Evolutionary conservation across 2,797 vertebrate genomes (phyloP).

Genomic region (Pelobates cultripes): DNA sequence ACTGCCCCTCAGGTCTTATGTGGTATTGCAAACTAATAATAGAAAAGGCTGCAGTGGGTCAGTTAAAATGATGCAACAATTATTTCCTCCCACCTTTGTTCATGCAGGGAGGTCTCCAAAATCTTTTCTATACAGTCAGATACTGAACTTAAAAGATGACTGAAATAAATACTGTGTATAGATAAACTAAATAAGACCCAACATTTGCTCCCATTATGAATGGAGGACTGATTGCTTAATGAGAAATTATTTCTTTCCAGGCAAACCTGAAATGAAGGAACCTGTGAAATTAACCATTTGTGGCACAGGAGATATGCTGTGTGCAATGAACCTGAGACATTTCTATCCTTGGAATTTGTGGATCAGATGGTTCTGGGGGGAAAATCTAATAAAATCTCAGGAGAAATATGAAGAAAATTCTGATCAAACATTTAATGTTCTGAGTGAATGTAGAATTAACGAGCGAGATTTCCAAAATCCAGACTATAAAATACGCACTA

Average conservation of each 20-base stretch:
- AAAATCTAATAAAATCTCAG: neutral
- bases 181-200: too few species aligned
- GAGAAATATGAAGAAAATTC: neutral
- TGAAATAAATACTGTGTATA: too few species aligned
- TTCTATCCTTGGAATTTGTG: slow-evolving; percentile 20
- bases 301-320: slow-evolving; percentile 7
- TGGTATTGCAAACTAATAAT: neutral
- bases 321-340: neutral
- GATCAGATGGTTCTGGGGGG: neutral
- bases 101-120: too few species aligned
- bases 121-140: too few species aligned
- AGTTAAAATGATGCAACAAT: too few species aligned
- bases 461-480: neutral
- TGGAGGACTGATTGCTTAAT: too few species aligned
- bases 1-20: neutral
- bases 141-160: too few species aligned
- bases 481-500: neutral
- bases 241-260: neutral
- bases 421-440: neutral
- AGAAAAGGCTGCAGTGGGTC: neutral
- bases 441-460: neutral
- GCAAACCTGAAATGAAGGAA: neutral
- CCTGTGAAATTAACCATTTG: neutral
- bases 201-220: too few species aligned
- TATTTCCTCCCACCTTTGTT: too few species aligned